Evolutionary conservation across 2,888 invertebrate species (phyloP).

Genomic region (Apodemia duryi): DNA sequence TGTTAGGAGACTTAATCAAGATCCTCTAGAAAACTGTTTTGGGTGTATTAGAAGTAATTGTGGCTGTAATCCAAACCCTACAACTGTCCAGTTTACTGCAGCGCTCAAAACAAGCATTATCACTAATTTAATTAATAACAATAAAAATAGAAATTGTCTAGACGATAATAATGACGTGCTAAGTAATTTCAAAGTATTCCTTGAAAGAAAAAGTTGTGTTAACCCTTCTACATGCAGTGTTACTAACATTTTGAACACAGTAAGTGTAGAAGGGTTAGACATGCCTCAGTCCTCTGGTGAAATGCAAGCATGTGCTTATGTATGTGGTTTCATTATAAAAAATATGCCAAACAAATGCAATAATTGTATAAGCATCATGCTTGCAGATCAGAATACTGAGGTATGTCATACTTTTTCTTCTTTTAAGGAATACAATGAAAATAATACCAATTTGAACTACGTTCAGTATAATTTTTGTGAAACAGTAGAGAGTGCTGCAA

Average conservation of each 20-base stretch:
- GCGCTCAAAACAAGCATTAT: background rate
- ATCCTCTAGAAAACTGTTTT: constrained; percentile 14
- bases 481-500: background rate
- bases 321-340: background rate
- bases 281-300: background rate
- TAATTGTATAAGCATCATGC: background rate
- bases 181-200: constrained; percentile 20
- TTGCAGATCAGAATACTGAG: background rate
- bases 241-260: background rate
- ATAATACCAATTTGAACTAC: background rate
- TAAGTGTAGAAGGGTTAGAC: constrained; percentile 9
- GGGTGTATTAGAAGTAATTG: constrained; percentile 9
- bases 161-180: background rate
- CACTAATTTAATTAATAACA: background rate
- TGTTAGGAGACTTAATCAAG: constrained; percentile 16
- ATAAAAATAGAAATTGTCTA: constrained; percentile 6
- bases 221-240: constrained; percentile 9
- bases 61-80: background rate
- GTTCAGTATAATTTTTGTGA: background rate
- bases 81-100: background rate
- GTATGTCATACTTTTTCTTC: background rate
- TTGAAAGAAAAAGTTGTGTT: constrained; percentile 13
- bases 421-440: constrained; percentile 1
- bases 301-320: constrained; percentile 12
- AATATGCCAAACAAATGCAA: background rate